Percentiles rank a stretch among this genome's conserved stretches.
phyloP scores from a whole-genome alignment of 1,140 invertebrate species.

The Zophobas morio region DNA sequence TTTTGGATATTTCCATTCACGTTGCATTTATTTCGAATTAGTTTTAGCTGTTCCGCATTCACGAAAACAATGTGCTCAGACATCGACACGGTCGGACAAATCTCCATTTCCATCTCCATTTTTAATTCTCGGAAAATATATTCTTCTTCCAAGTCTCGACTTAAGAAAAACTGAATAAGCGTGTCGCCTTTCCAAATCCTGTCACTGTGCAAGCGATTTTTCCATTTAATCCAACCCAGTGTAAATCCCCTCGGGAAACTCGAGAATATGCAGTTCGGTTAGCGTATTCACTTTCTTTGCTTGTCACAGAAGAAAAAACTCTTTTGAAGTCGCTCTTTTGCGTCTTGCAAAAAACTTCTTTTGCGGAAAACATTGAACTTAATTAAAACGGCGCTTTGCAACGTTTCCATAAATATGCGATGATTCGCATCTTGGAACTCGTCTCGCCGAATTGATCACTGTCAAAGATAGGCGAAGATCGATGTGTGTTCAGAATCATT shows the following conservation, averaged over 20 bases:
- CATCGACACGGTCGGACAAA: too few relatives aligned
- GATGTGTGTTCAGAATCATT: constrained; percentile 19
- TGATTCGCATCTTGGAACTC: not conserved
- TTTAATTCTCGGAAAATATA: too few relatives aligned
- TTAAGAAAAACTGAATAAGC: not conserved
- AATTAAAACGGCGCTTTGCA: constrained; percentile 18
- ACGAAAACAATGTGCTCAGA: too few relatives aligned
- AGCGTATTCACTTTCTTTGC: not conserved
- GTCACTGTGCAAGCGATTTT: not conserved
- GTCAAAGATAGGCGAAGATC: constrained; percentile 7
- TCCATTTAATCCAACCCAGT: constrained; percentile 14
- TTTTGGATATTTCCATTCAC: not conserved
- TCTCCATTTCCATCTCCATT: too few relatives aligned
- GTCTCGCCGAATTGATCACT: constrained; percentile 9
- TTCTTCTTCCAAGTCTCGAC: not conserved
- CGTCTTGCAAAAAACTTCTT: not conserved
- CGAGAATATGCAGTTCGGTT: constrained; percentile 12
- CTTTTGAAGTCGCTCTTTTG: not conserved
- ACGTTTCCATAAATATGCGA: constrained; percentile 22
- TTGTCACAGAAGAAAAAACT: constrained; percentile 6
- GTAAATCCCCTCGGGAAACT: constrained; percentile 11
- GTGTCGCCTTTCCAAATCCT: not conserved
- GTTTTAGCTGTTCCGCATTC: too few relatives aligned
- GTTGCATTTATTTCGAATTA: too few relatives aligned
- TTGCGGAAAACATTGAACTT: not conserved